Evolutionary conservation across 1,140 invertebrate genomes (phyloP), one percentile per base, ranked within the genome.

Genomic region (Drosophila virilis): DNA sequence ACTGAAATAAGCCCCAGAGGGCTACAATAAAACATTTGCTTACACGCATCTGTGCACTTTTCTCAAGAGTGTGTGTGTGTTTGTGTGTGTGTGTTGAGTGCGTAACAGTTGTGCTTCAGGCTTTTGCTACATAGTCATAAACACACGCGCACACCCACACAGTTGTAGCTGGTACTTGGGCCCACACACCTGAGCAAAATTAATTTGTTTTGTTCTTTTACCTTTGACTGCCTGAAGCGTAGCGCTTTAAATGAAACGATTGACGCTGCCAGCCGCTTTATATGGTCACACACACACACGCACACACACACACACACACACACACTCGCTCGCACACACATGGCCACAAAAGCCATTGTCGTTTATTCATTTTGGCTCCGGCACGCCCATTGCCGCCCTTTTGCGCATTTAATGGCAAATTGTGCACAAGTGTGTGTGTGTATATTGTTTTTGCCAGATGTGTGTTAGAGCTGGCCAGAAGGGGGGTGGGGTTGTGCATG

Each of bases 191-290:
- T 48, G 54, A 58, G 58, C 68, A 78, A 86, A 88, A 88, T 89
- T 84, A 88, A 88, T 89, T 88, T 88, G 83, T 89, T 89, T 89
- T 84, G 84, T 84, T 80, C 72, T 77, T 72, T 77, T 79, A 76
- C 73, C 62, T 78, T 72, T 78, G 74, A 60, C 46, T 46, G 60
- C 59, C 59, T 38, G 51, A 69, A 70, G 74, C 84, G 67, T 77
- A 50, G 65, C 37, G 37, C 59, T 58, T 65, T 55, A 52, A 75
- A 75, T 76, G 61, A 74, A 84, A 88, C 83, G 84, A 84, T 89
- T 89, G 73, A 77, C 77, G 79, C 78, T 81, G 48, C 81, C 73
- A 52, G 59, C 46, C 57, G 74, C 74, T 62, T 38, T 9, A 57
- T n/a, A 54, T 4, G 4, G 7, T 1, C n/a, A 48, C 40, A 66